Conservation (phyloP, 2,113 vertebrate genomes). For the Dolichotis patagonum region DNA sequence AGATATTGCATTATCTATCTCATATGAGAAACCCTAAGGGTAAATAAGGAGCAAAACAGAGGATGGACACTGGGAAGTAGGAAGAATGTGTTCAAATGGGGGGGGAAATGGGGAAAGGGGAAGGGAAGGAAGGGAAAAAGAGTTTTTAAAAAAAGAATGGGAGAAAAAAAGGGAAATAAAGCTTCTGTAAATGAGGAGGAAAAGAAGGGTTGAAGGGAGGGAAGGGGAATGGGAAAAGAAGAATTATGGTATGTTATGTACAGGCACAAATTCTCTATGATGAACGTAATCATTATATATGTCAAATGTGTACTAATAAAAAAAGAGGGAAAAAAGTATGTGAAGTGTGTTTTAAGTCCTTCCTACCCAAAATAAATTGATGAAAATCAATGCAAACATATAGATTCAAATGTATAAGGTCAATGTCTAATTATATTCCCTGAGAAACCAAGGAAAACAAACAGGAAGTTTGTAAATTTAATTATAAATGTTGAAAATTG, state of each 20-base stretch:
- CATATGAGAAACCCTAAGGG: neutral
- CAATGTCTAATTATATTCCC: neutral
- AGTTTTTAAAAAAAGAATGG: neutral
- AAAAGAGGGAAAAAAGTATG: neutral
- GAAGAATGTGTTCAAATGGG: neutral
- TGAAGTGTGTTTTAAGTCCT: neutral
- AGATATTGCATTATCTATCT: neutral
- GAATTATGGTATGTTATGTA: neutral
- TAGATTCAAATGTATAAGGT: neutral
- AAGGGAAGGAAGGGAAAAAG: neutral
- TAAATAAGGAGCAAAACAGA: neutral
- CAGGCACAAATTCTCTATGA: neutral
- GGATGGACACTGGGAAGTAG: neutral
- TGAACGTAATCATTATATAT: neutral
- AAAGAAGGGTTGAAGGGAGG: neutral
- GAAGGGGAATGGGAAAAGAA: neutral
- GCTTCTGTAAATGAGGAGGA: neutral
- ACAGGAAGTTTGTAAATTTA: neutral
- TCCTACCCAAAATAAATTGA: constrained; percentile 4
- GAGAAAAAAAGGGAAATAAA: neutral
- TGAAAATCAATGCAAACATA: neutral
- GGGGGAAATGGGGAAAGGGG: neutral
- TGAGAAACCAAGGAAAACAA: constrained; percentile 37
- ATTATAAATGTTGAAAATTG: neutral
- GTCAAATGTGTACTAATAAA: no score